These are phyloP conservation scores for Melanotaenia parkinsoni DNA, from an alignment of 2,797 vertebrate species.

Conservation along the genomic window DNA sequence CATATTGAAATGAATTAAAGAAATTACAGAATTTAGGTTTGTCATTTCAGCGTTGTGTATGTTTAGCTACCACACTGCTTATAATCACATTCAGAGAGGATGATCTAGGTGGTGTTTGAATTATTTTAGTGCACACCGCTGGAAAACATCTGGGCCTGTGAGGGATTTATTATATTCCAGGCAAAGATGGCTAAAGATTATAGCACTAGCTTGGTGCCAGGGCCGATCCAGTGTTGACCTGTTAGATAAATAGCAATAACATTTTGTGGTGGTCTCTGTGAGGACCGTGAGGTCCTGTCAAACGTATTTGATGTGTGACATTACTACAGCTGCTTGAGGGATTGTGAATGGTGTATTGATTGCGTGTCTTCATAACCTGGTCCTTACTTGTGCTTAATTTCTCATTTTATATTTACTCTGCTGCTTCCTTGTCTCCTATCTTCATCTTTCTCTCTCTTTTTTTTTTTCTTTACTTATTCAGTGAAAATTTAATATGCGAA, in stretches of 20 bases:
- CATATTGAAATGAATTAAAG: neutral
- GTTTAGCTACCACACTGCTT: neutral
- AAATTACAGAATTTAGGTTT: neutral
- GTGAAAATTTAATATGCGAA: neutral
- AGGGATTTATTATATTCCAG: constrained; percentile 53
- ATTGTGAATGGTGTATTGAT: constrained; percentile 18
- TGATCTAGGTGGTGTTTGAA: constrained; percentile 21
- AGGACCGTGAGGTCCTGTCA: constrained; percentile 25
- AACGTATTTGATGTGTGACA: constrained; percentile 32
- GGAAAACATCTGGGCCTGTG: constrained; percentile 43
- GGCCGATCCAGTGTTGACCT: constrained; percentile 49
- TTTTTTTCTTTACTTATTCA: neutral
- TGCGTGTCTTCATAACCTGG: neutral
- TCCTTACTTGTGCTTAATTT: constrained; percentile 6
- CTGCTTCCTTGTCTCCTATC: neutral
- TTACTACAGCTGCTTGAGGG: constrained; percentile 17
- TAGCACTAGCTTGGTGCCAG: neutral
- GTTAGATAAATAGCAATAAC: constrained; percentile 56
- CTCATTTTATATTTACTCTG: constrained; percentile 2
- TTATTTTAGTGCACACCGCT: constrained; percentile 24
- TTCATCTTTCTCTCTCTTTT: neutral
- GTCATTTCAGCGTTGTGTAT: neutral
- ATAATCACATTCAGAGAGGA: neutral
- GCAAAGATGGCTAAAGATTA: constrained; percentile 58
- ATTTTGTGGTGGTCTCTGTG: constrained; percentile 35